phyloP scores from a whole-genome alignment of 2,888 invertebrate species.

The Clusia tigrina region DNA sequence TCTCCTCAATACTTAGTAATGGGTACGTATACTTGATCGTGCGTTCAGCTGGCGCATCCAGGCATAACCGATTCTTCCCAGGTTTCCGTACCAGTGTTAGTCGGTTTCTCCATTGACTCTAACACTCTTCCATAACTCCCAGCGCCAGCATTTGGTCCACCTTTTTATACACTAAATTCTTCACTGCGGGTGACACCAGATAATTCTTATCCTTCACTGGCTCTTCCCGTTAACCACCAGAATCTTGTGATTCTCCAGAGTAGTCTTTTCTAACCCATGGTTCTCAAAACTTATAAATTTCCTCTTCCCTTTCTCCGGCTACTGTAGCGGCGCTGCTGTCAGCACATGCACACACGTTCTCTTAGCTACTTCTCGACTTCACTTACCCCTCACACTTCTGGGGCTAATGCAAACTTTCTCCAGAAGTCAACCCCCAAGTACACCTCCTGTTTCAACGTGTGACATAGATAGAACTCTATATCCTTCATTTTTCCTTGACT shows the following conservation, averaged over 20 bases:
- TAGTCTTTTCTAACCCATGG: background rate
- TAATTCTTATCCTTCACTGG: slow-evolving; percentile 5
- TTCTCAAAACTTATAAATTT: background rate
- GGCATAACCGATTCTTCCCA: too few species aligned
- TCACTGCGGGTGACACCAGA: background rate
- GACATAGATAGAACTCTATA: too few species aligned
- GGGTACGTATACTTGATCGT: too few species aligned
- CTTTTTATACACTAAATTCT: background rate
- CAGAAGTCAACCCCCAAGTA: slow-evolving; percentile 22
- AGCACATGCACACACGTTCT: background rate
- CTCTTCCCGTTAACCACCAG: background rate
- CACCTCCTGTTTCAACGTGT: slow-evolving; percentile 3
- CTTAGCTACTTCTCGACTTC: background rate
- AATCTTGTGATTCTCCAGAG: background rate
- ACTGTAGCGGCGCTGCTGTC: background rate
- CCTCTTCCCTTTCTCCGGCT: background rate
- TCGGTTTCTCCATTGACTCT: too few species aligned
- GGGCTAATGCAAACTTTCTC: slow-evolving; percentile 10
- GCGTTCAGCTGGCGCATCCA: too few species aligned
- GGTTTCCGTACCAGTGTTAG: too few species aligned
- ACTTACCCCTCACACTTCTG: background rate
- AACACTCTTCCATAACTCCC: too few species aligned
- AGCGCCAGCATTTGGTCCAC: too few species aligned
- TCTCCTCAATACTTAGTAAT: too few species aligned
- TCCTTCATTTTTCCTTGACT: background rate